Evolutionary conservation across 2,888 invertebrate genomes (phyloP).

Genomic region (Entomobrya proxima): DNA sequence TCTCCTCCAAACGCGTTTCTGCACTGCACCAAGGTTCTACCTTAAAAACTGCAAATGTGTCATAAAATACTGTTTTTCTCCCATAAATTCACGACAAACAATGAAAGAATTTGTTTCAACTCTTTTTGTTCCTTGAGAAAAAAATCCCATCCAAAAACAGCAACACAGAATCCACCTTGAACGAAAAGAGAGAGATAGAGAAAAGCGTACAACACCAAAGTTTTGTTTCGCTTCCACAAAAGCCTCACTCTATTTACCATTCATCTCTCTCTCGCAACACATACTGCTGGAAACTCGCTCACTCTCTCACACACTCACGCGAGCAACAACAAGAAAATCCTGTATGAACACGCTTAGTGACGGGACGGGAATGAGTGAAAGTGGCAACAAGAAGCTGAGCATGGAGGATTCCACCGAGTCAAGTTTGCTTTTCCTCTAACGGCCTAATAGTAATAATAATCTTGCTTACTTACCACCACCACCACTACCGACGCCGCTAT

Average conservation of each 20-base stretch:
- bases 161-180: neutral
- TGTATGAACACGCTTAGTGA: slow-evolving; percentile 53
- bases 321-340: slow-evolving; percentile 29
- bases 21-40: neutral
- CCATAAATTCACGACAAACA: neutral
- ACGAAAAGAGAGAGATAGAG: neutral
- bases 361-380: slow-evolving; percentile 67
- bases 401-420: neutral
- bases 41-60: neutral
- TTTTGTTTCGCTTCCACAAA: neutral
- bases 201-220: neutral
- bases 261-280: neutral
- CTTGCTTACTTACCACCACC: slow-evolving; percentile 24
- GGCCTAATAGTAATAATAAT: slow-evolving; percentile 46
- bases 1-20: neutral
- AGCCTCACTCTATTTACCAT: neutral
- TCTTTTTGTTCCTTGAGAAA: slow-evolving; percentile 3
- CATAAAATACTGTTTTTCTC: neutral
- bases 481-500: neutral
- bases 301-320: neutral
- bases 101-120: slow-evolving; percentile 1
- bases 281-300: neutral
- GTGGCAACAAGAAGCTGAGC: slow-evolving; percentile 43
- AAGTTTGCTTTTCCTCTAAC: slow-evolving; percentile 48
- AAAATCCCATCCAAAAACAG: neutral